Conservation (phyloP, 2,113 vertebrate species). For the Elgaria multicarinata region DNA sequence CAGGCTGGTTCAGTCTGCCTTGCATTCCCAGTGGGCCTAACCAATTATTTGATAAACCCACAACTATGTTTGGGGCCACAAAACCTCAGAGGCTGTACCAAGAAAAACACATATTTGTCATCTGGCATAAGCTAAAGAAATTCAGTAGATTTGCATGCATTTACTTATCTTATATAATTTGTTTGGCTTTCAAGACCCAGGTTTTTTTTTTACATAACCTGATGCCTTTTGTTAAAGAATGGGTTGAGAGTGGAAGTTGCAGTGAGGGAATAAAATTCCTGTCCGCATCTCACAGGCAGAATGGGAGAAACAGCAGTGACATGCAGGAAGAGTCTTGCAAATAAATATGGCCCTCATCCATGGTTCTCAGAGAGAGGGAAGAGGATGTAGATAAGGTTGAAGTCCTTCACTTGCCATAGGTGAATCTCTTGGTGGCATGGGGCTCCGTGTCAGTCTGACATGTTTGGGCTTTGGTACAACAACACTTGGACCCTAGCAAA, state of each 20-base stretch:
- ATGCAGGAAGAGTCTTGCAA: background rate
- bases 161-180: background rate
- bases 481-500: background rate
- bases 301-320: background rate
- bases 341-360: background rate
- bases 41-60: background rate
- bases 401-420: background rate
- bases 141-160: background rate
- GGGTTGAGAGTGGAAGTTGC: background rate
- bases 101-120: background rate
- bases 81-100: background rate
- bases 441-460: too few relatives aligned
- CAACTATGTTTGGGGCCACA: background rate
- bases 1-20: background rate
- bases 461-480: background rate
- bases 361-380: background rate
- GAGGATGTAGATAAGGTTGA: background rate
- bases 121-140: background rate
- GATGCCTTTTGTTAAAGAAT: background rate
- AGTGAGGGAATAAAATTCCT: background rate
- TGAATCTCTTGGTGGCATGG: background rate
- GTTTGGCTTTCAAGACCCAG: background rate
- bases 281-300: background rate
- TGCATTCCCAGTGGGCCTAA: background rate
- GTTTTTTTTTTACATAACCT: background rate